Evolutionary conservation across 2,113 vertebrate species (phyloP), one percentile per base, ranked within the genome.

Genomic region (Mus spicilegus): DNA sequence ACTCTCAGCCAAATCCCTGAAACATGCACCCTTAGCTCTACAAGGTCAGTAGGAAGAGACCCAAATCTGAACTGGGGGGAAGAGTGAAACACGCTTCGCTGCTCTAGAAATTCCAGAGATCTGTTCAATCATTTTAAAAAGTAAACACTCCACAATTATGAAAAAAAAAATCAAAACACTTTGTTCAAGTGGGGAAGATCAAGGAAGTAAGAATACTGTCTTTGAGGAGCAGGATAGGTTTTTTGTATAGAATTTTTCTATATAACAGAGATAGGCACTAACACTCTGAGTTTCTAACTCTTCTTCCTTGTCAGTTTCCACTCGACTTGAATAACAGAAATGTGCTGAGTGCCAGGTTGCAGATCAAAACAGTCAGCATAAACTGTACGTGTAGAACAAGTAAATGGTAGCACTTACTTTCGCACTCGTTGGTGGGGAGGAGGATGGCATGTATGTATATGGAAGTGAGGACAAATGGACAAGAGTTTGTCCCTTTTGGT

Each of bases 91-190:
- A 9, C 85, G 42, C 54, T 94, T 51, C 92, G 82, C 72, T 87
- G 91, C 51, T 19, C 61, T 87, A 90, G 90, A 95, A 95, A 90
- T 92, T 96, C 86, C 61, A 26, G 28, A 94, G 76, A 16, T 82
- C 72, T 86, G 58, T 46, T 92, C 92, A 93, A 89, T 93, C 58
- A 91, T 81, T 81, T 94, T 76, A 89, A 91, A 96, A 96, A 97
- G 58, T 84, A 97, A 97, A 94, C 56, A 97, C 22, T 97, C 90
- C 76, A 96, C 89, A 97, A 90, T 80, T 96, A 96, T 65, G 88
- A 63, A 61, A 63, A 36, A 63, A 36, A 82, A 97, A 96, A 96
- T 95, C 42, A 90, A 97, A 97, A 96, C 26, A 93, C 13, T 96
- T 78, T 70, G 94, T 95, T 95, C 51, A 90, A 93, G 77, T 92